Evolutionary conservation across 2,797 vertebrate species (phyloP).

Genomic region (Bucorvus abyssinicus): DNA sequence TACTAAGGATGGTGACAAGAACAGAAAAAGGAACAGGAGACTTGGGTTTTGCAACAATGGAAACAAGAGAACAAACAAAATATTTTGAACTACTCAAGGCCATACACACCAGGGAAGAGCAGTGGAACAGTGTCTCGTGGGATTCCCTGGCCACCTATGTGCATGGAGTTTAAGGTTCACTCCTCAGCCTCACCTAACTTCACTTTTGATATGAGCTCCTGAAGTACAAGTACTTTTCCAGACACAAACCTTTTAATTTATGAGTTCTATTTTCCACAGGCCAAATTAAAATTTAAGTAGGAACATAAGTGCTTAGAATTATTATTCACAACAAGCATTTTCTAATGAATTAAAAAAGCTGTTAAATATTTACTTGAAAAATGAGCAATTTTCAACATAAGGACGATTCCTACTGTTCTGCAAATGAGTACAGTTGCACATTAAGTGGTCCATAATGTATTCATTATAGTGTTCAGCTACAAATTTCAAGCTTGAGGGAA

Average conservation of each 20-base stretch:
- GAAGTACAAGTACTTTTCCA: not conserved
- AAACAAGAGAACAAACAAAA: not conserved
- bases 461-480: constrained; percentile 15
- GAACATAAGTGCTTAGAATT: not conserved
- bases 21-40: not conserved
- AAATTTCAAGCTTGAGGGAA: constrained; percentile 27
- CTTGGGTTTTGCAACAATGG: not conserved
- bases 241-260: not conserved
- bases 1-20: not conserved
- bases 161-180: not conserved
- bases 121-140: rapidly evolving
- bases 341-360: not conserved
- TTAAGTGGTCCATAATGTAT: constrained; percentile 6
- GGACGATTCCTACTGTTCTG: not conserved
- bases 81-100: not conserved
- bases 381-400: not conserved
- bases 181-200: not conserved
- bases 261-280: not conserved
- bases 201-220: not conserved
- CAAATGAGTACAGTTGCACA: not conserved
- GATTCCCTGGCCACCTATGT: not conserved
- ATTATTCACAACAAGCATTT: not conserved
- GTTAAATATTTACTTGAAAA: constrained; percentile 37
- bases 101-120: not conserved
- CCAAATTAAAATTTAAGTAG: constrained; percentile 41